Conservation (phyloP, 2,113 vertebrate species). For the Alligator sinensis region DNA sequence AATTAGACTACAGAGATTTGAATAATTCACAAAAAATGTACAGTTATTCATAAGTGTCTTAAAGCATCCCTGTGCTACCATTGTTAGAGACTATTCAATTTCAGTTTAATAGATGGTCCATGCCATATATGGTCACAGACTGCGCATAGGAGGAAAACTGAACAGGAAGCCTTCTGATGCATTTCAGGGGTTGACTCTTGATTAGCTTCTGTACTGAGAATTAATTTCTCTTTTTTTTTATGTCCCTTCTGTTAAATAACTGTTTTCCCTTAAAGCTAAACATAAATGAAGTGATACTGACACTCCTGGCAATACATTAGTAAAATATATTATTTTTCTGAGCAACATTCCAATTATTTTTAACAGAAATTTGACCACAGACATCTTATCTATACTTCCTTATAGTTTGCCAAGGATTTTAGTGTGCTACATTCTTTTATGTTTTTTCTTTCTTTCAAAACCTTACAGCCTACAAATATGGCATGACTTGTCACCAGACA, state of each 20-base stretch:
- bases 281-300: neutral
- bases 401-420: neutral
- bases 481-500: neutral
- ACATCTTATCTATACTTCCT: neutral
- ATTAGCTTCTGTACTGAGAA: neutral
- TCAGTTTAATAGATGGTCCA: neutral
- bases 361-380: neutral
- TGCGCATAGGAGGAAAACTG: neutral
- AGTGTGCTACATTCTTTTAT: neutral
- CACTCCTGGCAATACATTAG: neutral
- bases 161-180: neutral
- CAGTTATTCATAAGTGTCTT: neutral
- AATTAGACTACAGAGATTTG: neutral
- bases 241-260: neutral
- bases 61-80: neutral
- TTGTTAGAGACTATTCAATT: neutral
- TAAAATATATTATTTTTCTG: neutral
- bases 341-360: neutral
- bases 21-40: neutral
- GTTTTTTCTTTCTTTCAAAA: neutral
- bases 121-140: neutral
- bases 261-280: neutral
- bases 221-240: neutral
- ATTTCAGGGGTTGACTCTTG: constrained; percentile 9
- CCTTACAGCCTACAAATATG: neutral